Base-by-base conservation (phyloP, 2,888 invertebrate species). In the Anarsia innoxiella region DNA sequence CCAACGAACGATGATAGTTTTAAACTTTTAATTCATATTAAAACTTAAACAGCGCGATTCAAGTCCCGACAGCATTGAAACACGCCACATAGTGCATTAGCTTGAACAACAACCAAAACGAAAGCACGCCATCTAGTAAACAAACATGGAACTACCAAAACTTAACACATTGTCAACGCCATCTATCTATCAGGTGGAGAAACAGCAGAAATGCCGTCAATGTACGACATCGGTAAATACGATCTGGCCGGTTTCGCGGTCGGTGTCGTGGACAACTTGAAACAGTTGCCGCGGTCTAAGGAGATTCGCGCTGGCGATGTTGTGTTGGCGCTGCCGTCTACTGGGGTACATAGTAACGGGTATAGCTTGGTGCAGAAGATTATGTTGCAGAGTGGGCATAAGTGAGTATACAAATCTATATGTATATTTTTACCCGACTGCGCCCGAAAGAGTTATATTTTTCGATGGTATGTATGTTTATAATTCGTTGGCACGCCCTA, bases 141-240 rank as follows among this genome's bases (percentile, higher is more conserved):
- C n/a, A n/a, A n/a, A n/a, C n/a, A n/a, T n/a, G n/a, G n/a, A n/a
- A n/a, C n/a, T n/a, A n/a, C n/a, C n/a, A n/a, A n/a, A n/a, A n/a
- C n/a, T n/a, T n/a, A n/a, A n/a, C n/a, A n/a, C n/a, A n/a, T n/a
- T n/a, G n/a, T n/a, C n/a, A n/a, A n/a, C n/a, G n/a, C 19, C 8
- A 19, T 19, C 19, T 19, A 19, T 19, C 19, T 19, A 19, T 5
- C 35, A 94, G 90, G 90, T 43, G 98, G 98, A 0, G 98, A 99
- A 82, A 98, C 98, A 1, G 98, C 98, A 0, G 97, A 97, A 82
- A 97, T 98, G 97, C 98, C 99, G 0, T 92, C 94, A 1, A 92
- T 99, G 85, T 99, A 99, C 75, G 86, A 88, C 1, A 75, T 87
- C 0, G 94, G 93, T 0, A 94, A 96, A 49, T 99, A 97, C 73